Percentiles rank a stretch among this genome's conserved stretches.
phyloP scores from a whole-genome alignment of 2,888 invertebrate species.

The Acleris literana region DNA sequence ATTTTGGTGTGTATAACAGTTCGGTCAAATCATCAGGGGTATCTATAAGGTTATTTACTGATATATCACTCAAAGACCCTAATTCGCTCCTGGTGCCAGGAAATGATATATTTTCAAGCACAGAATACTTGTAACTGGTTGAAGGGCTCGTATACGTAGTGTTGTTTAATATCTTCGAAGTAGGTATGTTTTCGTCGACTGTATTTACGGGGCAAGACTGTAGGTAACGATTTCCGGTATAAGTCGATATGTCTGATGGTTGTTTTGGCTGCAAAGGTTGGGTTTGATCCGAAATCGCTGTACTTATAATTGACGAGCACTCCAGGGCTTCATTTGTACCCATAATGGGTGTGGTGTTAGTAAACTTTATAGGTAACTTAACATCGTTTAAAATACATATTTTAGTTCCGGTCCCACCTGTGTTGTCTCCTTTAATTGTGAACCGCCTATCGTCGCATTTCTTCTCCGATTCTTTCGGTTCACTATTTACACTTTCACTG shows the following conservation, averaged over 20 bases:
- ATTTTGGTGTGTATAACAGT: too few relatives aligned
- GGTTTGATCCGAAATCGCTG: too few relatives aligned
- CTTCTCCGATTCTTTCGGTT: neutral
- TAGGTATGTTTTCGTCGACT: conserved; percentile 2
- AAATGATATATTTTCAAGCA: conserved; percentile 9
- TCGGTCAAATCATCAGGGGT: too few relatives aligned
- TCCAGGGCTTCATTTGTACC: too few relatives aligned
- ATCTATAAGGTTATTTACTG: conserved; percentile 1
- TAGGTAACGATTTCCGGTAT: neutral
- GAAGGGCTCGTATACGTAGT: conserved; percentile 2
- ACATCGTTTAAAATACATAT: too few relatives aligned
- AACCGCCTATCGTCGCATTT: neutral
- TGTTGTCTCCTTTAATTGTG: too few relatives aligned
- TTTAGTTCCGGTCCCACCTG: too few relatives aligned
- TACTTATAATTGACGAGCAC: too few relatives aligned
- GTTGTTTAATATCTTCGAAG: neutral
- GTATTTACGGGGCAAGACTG: neutral
- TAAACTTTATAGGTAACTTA: too few relatives aligned
- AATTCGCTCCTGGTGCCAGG: conserved; percentile 6
- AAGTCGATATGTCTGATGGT: neutral
- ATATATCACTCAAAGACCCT: conserved; percentile 3
- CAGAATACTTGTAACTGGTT: conserved; percentile 7
- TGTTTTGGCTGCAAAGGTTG: neutral
- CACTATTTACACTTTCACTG: conserved; percentile 3
- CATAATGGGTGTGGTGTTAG: too few relatives aligned